phyloP scores from a whole-genome alignment of 1,140 invertebrate species.

The Microvelia longipes region DNA sequence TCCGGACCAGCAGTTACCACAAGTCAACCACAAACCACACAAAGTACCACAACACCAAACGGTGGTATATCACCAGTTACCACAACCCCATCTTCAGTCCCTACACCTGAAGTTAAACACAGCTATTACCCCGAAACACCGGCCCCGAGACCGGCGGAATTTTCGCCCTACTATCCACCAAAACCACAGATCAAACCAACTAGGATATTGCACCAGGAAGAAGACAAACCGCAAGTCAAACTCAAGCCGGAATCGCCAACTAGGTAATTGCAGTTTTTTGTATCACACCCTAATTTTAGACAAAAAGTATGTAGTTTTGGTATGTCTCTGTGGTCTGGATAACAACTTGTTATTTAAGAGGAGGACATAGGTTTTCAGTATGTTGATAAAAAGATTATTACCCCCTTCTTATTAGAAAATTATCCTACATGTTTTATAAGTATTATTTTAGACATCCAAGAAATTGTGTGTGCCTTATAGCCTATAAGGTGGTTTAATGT shows the following conservation, averaged over 20 bases:
- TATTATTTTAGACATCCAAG: no score
- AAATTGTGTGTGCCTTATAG: no score
- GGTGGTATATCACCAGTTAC: not conserved
- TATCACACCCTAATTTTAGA: no score
- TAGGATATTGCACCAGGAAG: constrained; percentile 34
- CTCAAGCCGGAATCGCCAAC: constrained; percentile 11
- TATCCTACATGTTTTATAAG: no score
- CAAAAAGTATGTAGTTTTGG: no score
- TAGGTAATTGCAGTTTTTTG: constrained; percentile 6
- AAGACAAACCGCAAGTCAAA: constrained; percentile 27
- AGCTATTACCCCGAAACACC: constrained; percentile 21
- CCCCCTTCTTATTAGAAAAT: no score
- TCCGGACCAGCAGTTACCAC: not conserved
- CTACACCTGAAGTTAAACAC: constrained; percentile 20
- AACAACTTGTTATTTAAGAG: no score
- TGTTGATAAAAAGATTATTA: no score
- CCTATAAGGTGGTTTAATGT: no score
- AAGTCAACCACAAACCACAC: not conserved
- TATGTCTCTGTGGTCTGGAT: no score
- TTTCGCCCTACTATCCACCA: constrained; percentile 20
- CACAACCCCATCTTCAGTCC: constrained; percentile 2
- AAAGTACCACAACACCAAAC: not conserved
- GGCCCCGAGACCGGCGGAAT: constrained; percentile 13
- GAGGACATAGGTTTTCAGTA: no score
- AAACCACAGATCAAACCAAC: constrained; percentile 37